Evolutionary conservation across 2,888 invertebrate species (phyloP), one percentile per base, ranked within the genome.

Genomic region (Bombyx huttoni): DNA sequence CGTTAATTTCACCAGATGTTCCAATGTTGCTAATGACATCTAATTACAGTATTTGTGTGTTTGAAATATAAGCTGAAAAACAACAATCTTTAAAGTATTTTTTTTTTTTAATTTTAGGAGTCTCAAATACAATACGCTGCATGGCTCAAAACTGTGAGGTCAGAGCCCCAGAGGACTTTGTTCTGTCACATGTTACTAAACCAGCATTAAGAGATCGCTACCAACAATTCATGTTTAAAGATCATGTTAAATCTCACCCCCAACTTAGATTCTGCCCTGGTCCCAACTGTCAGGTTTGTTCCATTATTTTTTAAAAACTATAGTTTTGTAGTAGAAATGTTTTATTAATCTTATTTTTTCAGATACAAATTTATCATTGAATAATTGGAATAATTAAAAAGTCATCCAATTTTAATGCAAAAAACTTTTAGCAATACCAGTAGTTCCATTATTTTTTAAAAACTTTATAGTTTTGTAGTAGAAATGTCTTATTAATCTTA

Each of bases 131-230:
- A 63, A 98, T 99, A 67, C 95, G 97, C 72, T 99, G 99, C 84
- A 99, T 99, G 99, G 97, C 96, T 49, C 94, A 94, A 70, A 94
- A 95, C 59, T 99, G 99, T 86, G 94, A 94, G 75, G 94, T 98
- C 47, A 90, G 98, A 62, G 97, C 96, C n/a, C 97, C 98, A 8
- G 98, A 98, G 89, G 98, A 98, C 80, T 96, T 98, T 90, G 97
- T 98, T 13, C 89, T 98, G 54, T 93, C 94, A 54, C 91, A 97
- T 70, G 91, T 98, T 54, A 92, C 92, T 52, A 94, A 95, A 67
- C 94, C 96, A 47, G 90, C 92, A 49, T 89, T 97, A 74, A 90
- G 97, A 58, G 96, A 97, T 73, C 95, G 96, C 73, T 99, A 98
- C 84, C 97, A 98, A 73, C 95, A 96, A 68, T 97, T 98, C 78